A percentile compares a stretch with the other conserved stretches of the same genome.
phyloP scores from a whole-genome alignment of 2,113 vertebrate genomes.

The Xenus cinereus region DNA sequence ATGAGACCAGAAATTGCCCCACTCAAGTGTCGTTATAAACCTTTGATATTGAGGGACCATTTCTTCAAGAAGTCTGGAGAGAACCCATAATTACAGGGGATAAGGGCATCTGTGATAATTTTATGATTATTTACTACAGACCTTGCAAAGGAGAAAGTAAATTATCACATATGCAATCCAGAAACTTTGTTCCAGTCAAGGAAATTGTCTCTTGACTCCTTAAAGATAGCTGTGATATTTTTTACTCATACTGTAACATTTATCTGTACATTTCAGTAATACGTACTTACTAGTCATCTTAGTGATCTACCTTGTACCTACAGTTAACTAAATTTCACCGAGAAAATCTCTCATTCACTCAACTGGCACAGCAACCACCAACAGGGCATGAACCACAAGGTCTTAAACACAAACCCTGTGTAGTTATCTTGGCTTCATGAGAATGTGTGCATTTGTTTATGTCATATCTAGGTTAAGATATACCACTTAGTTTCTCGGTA shows the following conservation, averaged over 20 bases:
- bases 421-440: not conserved
- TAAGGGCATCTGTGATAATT: not conserved
- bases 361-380: not conserved
- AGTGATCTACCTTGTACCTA: not conserved
- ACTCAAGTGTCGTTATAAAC: not conserved
- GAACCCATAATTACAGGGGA: not conserved
- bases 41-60: not conserved
- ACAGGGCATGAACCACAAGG: not conserved
- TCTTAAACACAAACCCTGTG: not conserved
- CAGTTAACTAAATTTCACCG: not conserved
- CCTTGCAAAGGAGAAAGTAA: not conserved
- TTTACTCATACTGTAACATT: not conserved
- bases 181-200: not conserved
- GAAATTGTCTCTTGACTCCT: not conserved
- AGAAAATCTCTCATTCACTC: not conserved
- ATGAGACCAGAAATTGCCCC: not conserved
- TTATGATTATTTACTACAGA: not conserved
- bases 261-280: not conserved
- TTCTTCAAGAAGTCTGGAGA: not conserved
- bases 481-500: not conserved
- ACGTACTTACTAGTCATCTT: not conserved
- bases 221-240: not conserved
- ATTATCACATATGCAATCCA: not conserved
- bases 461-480: not conserved
- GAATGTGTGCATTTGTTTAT: not conserved